These are phyloP conservation scores for Hippocampus kuda DNA, from an alignment of 2,797 vertebrate genomes.

Conservation along the genomic window DNA sequence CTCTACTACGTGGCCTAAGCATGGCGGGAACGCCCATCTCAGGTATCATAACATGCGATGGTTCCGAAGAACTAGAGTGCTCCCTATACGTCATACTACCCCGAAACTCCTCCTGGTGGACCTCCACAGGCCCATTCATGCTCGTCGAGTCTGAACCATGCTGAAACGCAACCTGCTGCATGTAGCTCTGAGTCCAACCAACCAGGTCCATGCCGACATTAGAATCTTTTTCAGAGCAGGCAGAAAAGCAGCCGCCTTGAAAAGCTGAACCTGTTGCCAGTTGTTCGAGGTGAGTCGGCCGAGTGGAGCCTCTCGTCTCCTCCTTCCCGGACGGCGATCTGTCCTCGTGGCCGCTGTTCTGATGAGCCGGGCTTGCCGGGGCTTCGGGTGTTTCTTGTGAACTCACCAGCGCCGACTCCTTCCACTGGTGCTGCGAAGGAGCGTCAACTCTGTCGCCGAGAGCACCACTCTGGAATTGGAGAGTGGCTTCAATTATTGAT, in stretches of 20 bases:
- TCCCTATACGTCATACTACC: slow-evolving; percentile 63
- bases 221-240: slow-evolving; percentile 78
- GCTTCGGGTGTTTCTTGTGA: slow-evolving; percentile 65
- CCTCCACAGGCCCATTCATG: slow-evolving; percentile 32
- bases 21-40: slow-evolving; percentile 61
- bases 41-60: slow-evolving; percentile 24
- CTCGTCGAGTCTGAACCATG: slow-evolving; percentile 28
- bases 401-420: slow-evolving; percentile 66
- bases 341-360: slow-evolving; percentile 57
- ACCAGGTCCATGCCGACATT: slow-evolving; percentile 67
- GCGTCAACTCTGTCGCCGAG: slow-evolving; percentile 57
- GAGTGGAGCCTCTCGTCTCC: slow-evolving; percentile 59
- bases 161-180: slow-evolving; percentile 64
- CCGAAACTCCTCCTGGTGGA: slow-evolving; percentile 62
- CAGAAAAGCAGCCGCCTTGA: slow-evolving; percentile 74
- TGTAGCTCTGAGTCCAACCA: slow-evolving; percentile 67
- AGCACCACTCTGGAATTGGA: slow-evolving; percentile 63
- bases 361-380: slow-evolving; percentile 60
- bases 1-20: slow-evolving; percentile 55
- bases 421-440: slow-evolving; percentile 64
- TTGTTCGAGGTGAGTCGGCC: slow-evolving; percentile 71
- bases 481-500: background rate
- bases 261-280: slow-evolving; percentile 91
- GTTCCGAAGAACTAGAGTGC: slow-evolving; percentile 57
- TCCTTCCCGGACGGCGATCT: slow-evolving; percentile 57